Percentiles rank a stretch among this genome's conserved stretches.
Conservation (phyloP, 1,140 invertebrate genomes). For the Adoxophyes honmai region DNA sequence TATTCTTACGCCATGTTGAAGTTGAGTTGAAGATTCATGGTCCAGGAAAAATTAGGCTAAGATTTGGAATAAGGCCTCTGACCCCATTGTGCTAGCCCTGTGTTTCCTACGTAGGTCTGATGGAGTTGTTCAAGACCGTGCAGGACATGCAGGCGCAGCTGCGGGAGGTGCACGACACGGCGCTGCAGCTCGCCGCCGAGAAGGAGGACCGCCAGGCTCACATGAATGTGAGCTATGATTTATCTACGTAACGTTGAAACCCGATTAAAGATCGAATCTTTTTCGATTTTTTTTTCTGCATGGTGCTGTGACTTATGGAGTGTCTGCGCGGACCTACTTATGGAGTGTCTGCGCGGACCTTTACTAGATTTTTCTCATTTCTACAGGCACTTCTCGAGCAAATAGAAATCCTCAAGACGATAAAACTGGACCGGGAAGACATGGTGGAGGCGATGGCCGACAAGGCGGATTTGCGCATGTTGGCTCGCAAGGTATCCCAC, state of each 20-base stretch:
- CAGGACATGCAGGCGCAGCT: slow-evolving; percentile 63
- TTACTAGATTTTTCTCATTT: neutral
- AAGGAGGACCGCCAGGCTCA: slow-evolving; percentile 58
- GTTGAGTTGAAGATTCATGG: too few species aligned
- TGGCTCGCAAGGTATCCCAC: slow-evolving; percentile 84
- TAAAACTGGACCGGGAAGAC: slow-evolving; percentile 82
- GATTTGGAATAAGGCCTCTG: too few species aligned
- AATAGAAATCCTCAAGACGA: slow-evolving; percentile 75
- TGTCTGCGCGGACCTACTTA: too few species aligned
- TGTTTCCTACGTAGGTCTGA: slow-evolving; percentile 43
- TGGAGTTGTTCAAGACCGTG: slow-evolving; percentile 58
- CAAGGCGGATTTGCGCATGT: slow-evolving; percentile 82
- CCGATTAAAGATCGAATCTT: too few species aligned
- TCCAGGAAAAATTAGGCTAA: too few species aligned
- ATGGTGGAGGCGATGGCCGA: slow-evolving; percentile 83
- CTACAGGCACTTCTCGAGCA: slow-evolving; percentile 70
- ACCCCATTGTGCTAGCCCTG: too few species aligned
- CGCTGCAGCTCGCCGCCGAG: slow-evolving; percentile 52
- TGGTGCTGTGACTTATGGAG: too few species aligned
- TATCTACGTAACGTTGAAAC: too few species aligned
- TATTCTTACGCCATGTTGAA: too few species aligned
- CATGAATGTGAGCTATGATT: slow-evolving; percentile 56
- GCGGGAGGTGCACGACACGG: slow-evolving; percentile 53
- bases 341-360: too few species aligned
- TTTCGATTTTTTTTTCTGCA: too few species aligned